Conservation (phyloP, 2,113 vertebrate species). For the Tretioscincus oriximinensis region DNA sequence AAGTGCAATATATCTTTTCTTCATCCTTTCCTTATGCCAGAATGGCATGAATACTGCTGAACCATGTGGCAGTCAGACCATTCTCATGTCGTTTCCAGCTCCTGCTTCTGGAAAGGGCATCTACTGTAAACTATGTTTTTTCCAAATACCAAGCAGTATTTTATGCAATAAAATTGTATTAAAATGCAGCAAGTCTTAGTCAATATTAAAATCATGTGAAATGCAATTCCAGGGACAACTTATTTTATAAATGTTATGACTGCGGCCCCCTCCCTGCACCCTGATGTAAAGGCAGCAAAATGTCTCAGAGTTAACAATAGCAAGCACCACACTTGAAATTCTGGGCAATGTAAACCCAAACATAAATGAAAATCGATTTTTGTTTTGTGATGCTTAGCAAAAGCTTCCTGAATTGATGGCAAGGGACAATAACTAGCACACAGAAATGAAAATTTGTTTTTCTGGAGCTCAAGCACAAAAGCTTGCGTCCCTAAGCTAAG, state of each 20-base stretch:
- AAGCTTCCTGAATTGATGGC: constrained; percentile 16
- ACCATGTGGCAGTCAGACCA: too few relatives aligned
- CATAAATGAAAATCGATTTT: constrained; percentile 13
- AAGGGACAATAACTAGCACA: constrained; percentile 2
- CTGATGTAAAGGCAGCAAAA: neutral
- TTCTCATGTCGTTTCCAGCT: too few relatives aligned
- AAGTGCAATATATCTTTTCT: too few relatives aligned
- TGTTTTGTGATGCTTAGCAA: neutral
- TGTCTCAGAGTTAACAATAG: neutral
- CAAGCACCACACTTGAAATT: constrained; percentile 5
- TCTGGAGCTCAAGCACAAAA: neutral
- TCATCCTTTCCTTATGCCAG: too few relatives aligned
- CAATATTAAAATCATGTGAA: neutral
- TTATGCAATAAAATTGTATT: neutral
- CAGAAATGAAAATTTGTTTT: constrained; percentile 29
- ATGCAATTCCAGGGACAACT: neutral
- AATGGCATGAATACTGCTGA: too few relatives aligned
- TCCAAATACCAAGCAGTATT: neutral
- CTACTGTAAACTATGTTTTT: neutral
- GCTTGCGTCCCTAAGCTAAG: neutral
- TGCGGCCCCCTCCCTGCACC: too few relatives aligned
- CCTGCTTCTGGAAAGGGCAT: too few relatives aligned
- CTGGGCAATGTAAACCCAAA: neutral
- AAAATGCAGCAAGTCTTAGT: neutral
- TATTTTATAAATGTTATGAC: neutral